Conservation (phyloP, 2,888 invertebrate species). For the Sarcophaga variegata region DNA sequence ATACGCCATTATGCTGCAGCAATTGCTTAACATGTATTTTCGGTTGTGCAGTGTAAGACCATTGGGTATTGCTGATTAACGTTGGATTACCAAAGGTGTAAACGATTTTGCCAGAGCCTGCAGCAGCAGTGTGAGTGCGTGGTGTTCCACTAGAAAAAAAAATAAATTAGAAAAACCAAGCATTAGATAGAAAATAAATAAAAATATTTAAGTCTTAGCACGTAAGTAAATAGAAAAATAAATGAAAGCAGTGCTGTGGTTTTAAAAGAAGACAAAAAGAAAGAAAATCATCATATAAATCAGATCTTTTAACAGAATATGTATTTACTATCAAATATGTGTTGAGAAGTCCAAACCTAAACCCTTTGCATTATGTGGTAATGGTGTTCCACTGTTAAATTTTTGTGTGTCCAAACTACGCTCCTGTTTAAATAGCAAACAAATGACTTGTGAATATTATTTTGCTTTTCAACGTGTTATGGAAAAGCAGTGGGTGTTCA, state of each 20-base stretch:
- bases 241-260: background rate
- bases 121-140: slow-evolving; percentile 73
- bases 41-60: slow-evolving; percentile 75
- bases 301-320: no score
- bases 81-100: slow-evolving; percentile 85
- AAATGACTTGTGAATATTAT: background rate
- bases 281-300: no score
- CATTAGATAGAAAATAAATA: background rate
- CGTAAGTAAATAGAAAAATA: background rate
- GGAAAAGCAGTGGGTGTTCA: slow-evolving; percentile 30
- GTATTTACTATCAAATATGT: no score
- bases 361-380: no score
- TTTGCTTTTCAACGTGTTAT: slow-evolving; percentile 17
- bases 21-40: slow-evolving; percentile 82
- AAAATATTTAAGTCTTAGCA: slow-evolving; percentile 5
- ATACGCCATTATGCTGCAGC: slow-evolving; percentile 83
- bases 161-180: background rate
- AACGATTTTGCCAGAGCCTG: slow-evolving; percentile 84
- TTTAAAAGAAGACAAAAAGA: no score
- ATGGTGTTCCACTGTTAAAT: background rate
- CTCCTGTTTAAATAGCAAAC: background rate
- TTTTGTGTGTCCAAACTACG: background rate
- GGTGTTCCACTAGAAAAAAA: slow-evolving; percentile 72
- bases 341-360: no score
- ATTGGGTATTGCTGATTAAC: slow-evolving; percentile 80